Base-by-base conservation (phyloP, 2,888 invertebrate genomes). In the Sphaerolaimus hirsutus region DNA sequence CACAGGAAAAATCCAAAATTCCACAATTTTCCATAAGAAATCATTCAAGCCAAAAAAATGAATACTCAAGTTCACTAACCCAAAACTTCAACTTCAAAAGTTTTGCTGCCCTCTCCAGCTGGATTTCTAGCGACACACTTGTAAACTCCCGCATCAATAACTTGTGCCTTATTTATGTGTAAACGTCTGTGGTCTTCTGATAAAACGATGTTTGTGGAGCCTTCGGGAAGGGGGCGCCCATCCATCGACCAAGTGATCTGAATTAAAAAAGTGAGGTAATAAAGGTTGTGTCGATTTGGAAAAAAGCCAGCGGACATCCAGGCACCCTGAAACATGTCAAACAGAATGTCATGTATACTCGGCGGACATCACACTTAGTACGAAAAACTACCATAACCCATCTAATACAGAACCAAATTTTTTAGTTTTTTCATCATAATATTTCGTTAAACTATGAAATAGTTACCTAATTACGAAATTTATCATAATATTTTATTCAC, bases 111-210 rank as follows among this genome's bases (percentile, higher is more conserved):
- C 38, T 53, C 53, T 3, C 61, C 61, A 14, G 61, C 61, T 10
- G 52, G 49, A 38, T 61, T 61, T 42, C 58, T 43, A 7, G 59
- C 61, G 19, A 58, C 51, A 50, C 61, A 61, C 43, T 56, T 58
- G 54, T 60, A 61, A 7, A 54, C 52, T 37, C 61, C 61, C 21
- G 58, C 55, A 43, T 62, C 59, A 1, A 52, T 51, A 5, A 50
- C 50, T 36, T 54, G 52, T 0, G 56, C 53, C 44, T 54, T 41
- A 14, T 29, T n/a, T 1, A 61, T 53, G 36, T 51, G 51, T 25
- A 61, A 50, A 10, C 57, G 54, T 14, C 61, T 49, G 24, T 51
- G 53, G 49, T 62, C 61, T 1, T 60, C 59, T 4, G 58, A 57
- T 19, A 60, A 42, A 5, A 51, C 49, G 26, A 55, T 48, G 24